Evolutionary conservation across 35 echinoderm and acorn worm species (phyloP).

Genomic region (Lytechinus variegatus): DNA sequence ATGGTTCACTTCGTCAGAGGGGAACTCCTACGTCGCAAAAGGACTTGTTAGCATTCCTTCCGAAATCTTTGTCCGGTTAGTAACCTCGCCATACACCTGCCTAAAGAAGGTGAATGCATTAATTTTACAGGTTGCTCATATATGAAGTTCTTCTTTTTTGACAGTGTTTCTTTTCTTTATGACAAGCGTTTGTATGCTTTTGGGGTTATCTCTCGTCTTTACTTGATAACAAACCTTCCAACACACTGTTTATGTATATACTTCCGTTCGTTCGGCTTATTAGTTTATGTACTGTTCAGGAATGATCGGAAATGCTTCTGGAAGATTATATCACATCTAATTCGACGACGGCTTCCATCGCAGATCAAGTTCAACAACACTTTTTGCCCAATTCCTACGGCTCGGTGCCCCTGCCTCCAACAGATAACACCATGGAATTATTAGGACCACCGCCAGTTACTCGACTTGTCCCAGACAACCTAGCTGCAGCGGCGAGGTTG

Average conservation of each 20-base stretch:
- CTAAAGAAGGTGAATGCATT: neutral
- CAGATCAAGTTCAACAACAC: neutral
- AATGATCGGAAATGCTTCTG: neutral
- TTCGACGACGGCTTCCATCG: neutral
- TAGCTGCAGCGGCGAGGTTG: neutral
- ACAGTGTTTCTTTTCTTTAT: neutral
- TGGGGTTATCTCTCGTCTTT: neutral
- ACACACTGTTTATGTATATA: neutral
- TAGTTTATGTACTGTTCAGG: neutral
- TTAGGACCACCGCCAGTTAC: conserved; percentile 15
- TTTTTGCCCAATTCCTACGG: neutral
- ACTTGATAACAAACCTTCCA: neutral
- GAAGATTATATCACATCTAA: neutral
- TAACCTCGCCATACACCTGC: neutral
- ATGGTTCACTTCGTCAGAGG: neutral
- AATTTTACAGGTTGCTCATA: neutral
- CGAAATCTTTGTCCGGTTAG: neutral
- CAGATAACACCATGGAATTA: neutral
- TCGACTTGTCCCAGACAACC: neutral
- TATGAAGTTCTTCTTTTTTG: neutral
- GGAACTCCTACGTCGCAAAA: neutral
- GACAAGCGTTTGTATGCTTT: neutral
- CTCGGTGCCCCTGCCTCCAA: neutral
- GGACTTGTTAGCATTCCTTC: neutral
- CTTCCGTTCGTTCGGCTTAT: neutral